Base-by-base conservation (phyloP, 2,888 invertebrate genomes). In the Dryobotodes eremita region DNA sequence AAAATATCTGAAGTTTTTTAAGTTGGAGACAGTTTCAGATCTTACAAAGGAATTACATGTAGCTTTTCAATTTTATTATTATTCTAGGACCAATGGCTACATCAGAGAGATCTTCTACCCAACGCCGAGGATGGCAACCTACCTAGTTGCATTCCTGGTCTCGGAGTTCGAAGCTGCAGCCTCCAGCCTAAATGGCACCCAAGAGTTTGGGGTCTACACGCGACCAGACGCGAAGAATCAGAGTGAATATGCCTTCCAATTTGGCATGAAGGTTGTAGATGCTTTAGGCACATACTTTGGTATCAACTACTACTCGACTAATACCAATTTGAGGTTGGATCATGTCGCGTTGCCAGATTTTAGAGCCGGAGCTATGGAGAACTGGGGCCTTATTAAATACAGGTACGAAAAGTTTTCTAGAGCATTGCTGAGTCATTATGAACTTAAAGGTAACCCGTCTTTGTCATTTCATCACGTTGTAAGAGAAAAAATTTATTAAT, bases 361-460 rank as follows among this genome's bases (percentile, higher is more conserved):
- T 92, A 97, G 97, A 69, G 98, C 98, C 84, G 98, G 98, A 65
- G 99, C 99, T 73, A 99, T 99, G 99, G 99, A 99, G 92, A 99
- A 99, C 92, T 99, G 99, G 99, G 99, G 99, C 13, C 96, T 99
- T 46, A 97, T 99, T 13, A 99, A 98, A 5, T 99, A 98, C 95
- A 97, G 97, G 98, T 98, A 92, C 23, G 26, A 50, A 11, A 15
- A 36, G 13, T n/a, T 46, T 26, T 42, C 8, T 31, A 11, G 13
- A 31, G n/a, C 7, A 48, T 17, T n/a, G 4, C 2, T 42, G 36
- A 13, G 26, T 17, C 23, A 62, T 26, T 50, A n/a, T 50, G 0
- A 50, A 17, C 17, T 20, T 48, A 48, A 48, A 13, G 36, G 4
- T 36, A 26, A 50, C 5, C 11, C 10, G 5, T 8, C 11, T 20